Conservation (phyloP, 1,140 invertebrate genomes). For the Cataglyphis hispanica region DNA sequence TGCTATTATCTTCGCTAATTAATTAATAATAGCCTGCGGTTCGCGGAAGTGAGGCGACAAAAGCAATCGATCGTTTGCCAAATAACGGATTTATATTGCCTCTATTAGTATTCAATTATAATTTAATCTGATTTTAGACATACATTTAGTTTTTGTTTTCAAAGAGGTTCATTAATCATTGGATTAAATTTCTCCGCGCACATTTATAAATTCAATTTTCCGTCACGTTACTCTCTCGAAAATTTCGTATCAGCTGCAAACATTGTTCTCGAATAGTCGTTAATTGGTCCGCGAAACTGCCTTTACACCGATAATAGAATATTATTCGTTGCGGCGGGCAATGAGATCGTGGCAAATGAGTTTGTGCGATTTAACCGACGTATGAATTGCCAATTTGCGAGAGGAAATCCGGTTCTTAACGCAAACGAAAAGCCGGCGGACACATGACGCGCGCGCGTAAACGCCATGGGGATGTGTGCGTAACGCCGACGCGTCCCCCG, state of each 20-base stretch:
- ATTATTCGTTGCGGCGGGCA: background rate
- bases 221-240: background rate
- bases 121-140: background rate
- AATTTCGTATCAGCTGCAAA: background rate
- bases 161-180: background rate
- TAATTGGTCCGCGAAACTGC: background rate
- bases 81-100: background rate
- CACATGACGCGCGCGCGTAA: too few relatives aligned
- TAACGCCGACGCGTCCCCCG: background rate
- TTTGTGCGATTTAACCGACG: constrained; percentile 9
- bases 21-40: constrained; percentile 18
- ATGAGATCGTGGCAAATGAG: constrained; percentile 37
- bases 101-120: background rate
- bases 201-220: constrained; percentile 12
- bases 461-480: background rate
- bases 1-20: background rate
- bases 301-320: background rate
- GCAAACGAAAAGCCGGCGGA: constrained; percentile 2
- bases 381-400: constrained; percentile 46
- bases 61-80: background rate
- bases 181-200: background rate
- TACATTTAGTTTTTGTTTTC: background rate
- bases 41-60: too few relatives aligned
- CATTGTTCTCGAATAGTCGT: background rate
- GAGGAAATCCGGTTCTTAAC: background rate